These are phyloP conservation scores for Oceanodroma tethys DNA, from an alignment of 2,113 vertebrate species.

Conservation along the genomic window DNA sequence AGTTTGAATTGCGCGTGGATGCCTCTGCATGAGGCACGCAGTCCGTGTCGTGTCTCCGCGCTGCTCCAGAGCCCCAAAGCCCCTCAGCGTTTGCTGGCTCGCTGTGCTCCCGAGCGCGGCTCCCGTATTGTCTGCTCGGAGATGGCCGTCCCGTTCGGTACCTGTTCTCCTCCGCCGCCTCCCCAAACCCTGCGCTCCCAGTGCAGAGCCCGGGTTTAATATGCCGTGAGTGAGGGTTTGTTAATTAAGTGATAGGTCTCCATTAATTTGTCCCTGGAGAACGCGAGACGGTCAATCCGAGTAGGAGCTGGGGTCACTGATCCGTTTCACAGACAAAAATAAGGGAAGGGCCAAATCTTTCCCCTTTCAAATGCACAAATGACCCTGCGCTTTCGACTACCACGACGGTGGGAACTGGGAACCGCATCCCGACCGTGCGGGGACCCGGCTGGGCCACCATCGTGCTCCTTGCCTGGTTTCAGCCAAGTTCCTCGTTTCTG, in stretches of 20 bases:
- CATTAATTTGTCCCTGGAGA: constrained; percentile 89
- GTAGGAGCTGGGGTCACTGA: constrained; percentile 73
- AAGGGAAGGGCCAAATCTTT: neutral
- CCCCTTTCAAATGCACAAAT: neutral
- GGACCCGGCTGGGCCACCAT: neutral
- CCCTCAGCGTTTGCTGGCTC: neutral
- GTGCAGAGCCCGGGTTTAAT: neutral
- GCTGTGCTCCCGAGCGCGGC: neutral
- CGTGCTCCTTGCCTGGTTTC: neutral
- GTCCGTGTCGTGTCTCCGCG: neutral
- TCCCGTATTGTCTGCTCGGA: neutral
- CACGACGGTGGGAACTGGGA: neutral
- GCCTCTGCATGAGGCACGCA: neutral
- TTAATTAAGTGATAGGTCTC: constrained; percentile 90
- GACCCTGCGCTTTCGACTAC: neutral
- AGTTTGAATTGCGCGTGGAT: neutral
- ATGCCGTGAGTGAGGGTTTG: constrained; percentile 73
- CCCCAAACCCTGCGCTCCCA: neutral
- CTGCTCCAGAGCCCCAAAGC: neutral
- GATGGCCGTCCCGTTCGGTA: neutral
- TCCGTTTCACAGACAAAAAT: constrained; percentile 71
- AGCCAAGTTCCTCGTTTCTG: neutral
- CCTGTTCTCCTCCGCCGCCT: neutral
- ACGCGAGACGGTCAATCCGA: constrained; percentile 79
- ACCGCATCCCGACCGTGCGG: neutral